Percentiles rank a stretch among this genome's conserved stretches.
These are phyloP conservation scores for Bucco capensis DNA, from an alignment of 2,113 vertebrate genomes.

Conservation along the genomic window DNA sequence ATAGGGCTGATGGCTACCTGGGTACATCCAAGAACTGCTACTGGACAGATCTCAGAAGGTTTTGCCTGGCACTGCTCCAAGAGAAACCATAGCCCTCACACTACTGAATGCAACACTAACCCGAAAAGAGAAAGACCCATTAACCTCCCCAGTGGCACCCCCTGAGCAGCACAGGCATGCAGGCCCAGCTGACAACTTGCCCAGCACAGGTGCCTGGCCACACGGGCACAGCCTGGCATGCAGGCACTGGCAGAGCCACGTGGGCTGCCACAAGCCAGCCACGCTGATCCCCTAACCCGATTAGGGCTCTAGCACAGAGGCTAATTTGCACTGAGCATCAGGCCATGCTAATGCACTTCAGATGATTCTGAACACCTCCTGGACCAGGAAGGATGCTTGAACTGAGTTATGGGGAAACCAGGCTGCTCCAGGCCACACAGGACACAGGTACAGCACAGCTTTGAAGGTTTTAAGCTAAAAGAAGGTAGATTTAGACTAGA, in stretches of 20 bases:
- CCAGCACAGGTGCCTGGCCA: not conserved
- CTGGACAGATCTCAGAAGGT: not conserved
- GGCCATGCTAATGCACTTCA: not conserved
- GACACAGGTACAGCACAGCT: not conserved
- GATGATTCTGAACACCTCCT: not conserved
- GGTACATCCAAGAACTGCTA: not conserved
- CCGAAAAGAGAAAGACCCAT: not conserved
- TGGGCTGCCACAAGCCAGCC: not conserved
- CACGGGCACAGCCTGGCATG: rapidly evolving
- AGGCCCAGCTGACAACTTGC: not conserved
- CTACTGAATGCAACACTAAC: too few relatives aligned
- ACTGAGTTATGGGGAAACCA: not conserved
- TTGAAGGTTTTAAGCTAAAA: not conserved
- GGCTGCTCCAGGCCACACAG: not conserved
- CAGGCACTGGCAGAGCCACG: not conserved
- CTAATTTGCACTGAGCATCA: not conserved
- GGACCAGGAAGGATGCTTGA: not conserved
- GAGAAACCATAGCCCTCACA: not conserved
- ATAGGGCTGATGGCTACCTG: not conserved
- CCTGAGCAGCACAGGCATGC: not conserved
- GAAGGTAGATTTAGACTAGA: too few relatives aligned
- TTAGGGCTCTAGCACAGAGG: not conserved
- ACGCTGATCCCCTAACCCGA: not conserved
- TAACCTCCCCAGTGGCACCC: rapidly evolving
- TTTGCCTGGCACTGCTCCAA: not conserved